Evolutionary conservation across 2,888 invertebrate genomes (phyloP), one percentile per base, ranked within the genome.

Genomic region (Microctonus hyperodae): DNA sequence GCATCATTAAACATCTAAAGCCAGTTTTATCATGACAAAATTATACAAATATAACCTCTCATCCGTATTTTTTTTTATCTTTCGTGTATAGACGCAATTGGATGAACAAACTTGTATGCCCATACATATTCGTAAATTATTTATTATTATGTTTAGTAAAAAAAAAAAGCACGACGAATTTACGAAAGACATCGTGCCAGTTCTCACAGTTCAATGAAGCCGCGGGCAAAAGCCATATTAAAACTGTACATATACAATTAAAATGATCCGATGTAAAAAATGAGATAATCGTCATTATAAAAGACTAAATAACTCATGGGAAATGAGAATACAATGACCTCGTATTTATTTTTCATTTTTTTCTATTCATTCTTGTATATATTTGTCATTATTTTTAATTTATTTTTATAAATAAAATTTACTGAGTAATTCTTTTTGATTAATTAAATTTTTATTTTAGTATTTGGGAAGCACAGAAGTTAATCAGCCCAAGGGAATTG

Each of bases 401-500:
- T n/a, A 6, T 56, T 23, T 33, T 35, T 48, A 20, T 16, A 10
- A 33, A 64, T 35, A n/a, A 33, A 56, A 37, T 44, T 20, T 44
- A n/a, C n/a, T n/a, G n/a, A n/a, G n/a, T 37, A 13, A 2, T 13
- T 6, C n/a, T 11, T n/a, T n/a, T 33, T 22, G 25, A 37, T 16
- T 56, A 50, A 23, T 44, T 20, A n/a, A 16, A 20, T n/a, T 44
- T 44, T 16, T 16, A 0, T 75, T 87, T 40, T 80, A 94, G 93
- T 97, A 96, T 88, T 89, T 97, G 84, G 98, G 98, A 77, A 94
- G 94, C 81, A 95, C 95, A 60, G 93, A 94, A 80, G 98, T 98
- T 63, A 96, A 97, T 76, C 94, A 96, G 85, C 94, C 98, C 25
- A 98, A 98, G 87, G 98, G 98, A 73, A 97, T 97, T 75, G 97